phyloP scores from a whole-genome alignment of 2,113 vertebrate species.

The Thunnus thynnus region DNA sequence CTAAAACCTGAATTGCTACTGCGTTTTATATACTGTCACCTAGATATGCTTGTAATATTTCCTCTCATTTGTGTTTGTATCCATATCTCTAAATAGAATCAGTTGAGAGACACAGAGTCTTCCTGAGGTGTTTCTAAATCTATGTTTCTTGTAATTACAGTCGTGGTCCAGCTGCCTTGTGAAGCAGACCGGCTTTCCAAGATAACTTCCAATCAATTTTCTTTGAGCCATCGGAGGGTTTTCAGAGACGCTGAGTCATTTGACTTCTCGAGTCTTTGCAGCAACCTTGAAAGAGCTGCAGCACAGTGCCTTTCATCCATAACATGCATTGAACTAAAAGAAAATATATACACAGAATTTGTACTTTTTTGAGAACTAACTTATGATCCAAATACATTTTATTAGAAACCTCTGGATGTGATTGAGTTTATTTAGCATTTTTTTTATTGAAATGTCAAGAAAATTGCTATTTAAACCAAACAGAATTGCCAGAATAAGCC shows the following conservation, averaged over 20 bases:
- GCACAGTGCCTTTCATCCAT: constrained; percentile 3
- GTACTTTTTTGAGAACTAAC: not conserved
- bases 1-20: not conserved
- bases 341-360: not conserved
- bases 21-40: not conserved
- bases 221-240: constrained; percentile 14
- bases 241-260: constrained; percentile 52
- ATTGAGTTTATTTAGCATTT: not conserved
- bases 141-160: constrained; percentile 37
- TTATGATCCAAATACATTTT: not conserved
- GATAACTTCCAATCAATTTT: constrained; percentile 49
- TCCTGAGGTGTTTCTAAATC: constrained; percentile 23
- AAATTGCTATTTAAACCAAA: not conserved
- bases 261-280: constrained; percentile 34
- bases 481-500: not conserved
- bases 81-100: constrained; percentile 41
- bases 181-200: constrained; percentile 40
- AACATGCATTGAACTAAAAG: not conserved
- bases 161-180: constrained; percentile 6
- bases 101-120: constrained; percentile 9
- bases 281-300: constrained; percentile 26
- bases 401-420: not conserved
- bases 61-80: not conserved
- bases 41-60: not conserved
- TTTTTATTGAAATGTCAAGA: not conserved